Base-by-base conservation (phyloP, 2,113 vertebrate genomes). In the Brienomyrus longianalis region DNA sequence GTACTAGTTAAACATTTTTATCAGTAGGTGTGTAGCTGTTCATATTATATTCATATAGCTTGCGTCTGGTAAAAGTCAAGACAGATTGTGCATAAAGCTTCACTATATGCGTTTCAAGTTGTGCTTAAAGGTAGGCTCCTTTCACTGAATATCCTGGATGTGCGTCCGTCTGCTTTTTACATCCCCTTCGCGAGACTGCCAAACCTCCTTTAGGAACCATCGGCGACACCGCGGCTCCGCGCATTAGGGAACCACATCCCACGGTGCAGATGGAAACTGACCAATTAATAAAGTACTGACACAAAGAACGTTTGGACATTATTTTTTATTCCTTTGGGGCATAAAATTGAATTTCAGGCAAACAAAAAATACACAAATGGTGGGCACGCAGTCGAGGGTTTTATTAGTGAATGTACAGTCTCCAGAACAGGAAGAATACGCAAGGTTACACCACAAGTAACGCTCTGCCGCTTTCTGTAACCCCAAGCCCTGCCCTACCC, bases 331-430 rank as follows among this genome's bases (percentile, higher is more conserved):
- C 15, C 10, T 70, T 70, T 70, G 62, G n/a, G 62, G 23, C 43
- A 88, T 86, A 43, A 43, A 2, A 83, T 35, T 86, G 19, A 10
- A n/a, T 51, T 70, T 80, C 74, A 74, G n/a, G 17, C 27, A 50
- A 70, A 70, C n/a, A 70, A 70, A 31, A 70, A 21, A 89, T 83
- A 50, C 17, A 90, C 21, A 84, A 86, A 77, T 35, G 39, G 13
- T 21, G 54, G 77, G n/a, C 43, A 51, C 9, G 47, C 48, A 52
- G 27, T 88, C 47, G 91, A 94, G 89, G 27, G 92, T 62, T 96
- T 96, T 96, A 96, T 95, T 96, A 91, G 90, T 92, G 74, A 95
- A 91, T 93, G 93, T 93, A 95, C 92, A 94, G 93, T 94, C 94
- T 92, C 92, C 83, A 90, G 56, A 84, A 50, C 83, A 88, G 35